Conservation (phyloP, 2,797 vertebrate species). For the Microcaecilia unicolor region DNA sequence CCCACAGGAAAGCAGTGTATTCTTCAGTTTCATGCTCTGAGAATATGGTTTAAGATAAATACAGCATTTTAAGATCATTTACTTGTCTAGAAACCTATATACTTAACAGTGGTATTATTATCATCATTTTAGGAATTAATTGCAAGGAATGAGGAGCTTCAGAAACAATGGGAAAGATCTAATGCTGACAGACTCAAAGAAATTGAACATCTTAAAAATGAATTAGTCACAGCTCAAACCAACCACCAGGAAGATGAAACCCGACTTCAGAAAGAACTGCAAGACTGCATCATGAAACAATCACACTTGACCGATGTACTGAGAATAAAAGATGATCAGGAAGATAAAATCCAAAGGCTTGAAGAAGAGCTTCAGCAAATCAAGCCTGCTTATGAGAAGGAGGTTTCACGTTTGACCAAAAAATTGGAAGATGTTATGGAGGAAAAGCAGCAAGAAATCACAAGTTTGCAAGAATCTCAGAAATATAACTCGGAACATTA, state of each 20-base stretch:
- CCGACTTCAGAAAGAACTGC: conserved; percentile 59
- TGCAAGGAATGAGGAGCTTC: conserved; percentile 47
- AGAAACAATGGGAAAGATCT: conserved; percentile 54
- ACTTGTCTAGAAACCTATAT: not conserved
- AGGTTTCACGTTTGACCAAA: conserved; percentile 54
- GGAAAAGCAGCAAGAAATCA: conserved; percentile 49
- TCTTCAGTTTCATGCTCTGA: too few relatives aligned
- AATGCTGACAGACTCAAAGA: conserved; percentile 49
- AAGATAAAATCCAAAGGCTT: conserved; percentile 38
- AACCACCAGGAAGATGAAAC: conserved; percentile 63
- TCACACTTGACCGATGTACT: conserved; percentile 46
- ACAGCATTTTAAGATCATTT: not conserved
- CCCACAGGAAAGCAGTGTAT: too few relatives aligned
- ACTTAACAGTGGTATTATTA: conserved; percentile 17
- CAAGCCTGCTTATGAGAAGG: conserved; percentile 50
- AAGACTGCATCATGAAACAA: conserved; percentile 49
- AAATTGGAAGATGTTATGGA: conserved; percentile 52
- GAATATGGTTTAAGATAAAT: not conserved
- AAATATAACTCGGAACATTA: conserved; percentile 57
- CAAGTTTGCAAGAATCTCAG: conserved; percentile 57
- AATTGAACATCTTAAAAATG: conserved; percentile 55
- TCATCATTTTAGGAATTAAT: conserved; percentile 55
- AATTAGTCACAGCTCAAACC: conserved; percentile 45
- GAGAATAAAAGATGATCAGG: conserved; percentile 43
- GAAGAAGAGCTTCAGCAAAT: conserved; percentile 48